Evolutionary conservation across 2,797 vertebrate species (phyloP).

Genomic region (Tarsius wallacei): DNA sequence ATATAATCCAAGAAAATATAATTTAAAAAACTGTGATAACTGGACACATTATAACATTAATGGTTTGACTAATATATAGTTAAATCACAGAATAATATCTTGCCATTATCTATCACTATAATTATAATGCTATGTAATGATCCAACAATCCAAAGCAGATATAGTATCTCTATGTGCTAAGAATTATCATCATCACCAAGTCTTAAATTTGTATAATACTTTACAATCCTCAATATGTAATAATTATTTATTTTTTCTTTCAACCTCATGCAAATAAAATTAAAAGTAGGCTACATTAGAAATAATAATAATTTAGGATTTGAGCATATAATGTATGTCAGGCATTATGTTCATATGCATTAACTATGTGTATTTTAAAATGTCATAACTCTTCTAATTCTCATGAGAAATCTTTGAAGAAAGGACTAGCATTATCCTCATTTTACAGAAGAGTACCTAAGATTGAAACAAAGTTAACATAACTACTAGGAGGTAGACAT

Average conservation of each 20-base stretch:
- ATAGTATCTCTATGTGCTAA: background rate
- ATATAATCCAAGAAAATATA: background rate
- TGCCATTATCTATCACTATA: background rate
- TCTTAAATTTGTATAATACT: conserved; percentile 22
- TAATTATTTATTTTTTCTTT: conserved; percentile 2
- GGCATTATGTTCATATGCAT: background rate
- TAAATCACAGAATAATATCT: background rate
- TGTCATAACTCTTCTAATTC: background rate
- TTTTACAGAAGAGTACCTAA: conserved; percentile 1
- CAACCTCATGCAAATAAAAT: background rate
- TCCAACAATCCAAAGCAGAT: background rate
- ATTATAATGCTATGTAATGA: background rate
- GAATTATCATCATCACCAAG: background rate
- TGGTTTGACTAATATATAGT: conserved; percentile 2
- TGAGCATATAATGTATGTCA: background rate
- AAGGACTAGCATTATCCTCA: background rate
- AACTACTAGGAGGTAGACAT: background rate
- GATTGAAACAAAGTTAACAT: background rate
- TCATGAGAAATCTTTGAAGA: background rate
- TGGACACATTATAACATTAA: background rate
- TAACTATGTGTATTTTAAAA: background rate
- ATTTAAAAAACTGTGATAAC: background rate
- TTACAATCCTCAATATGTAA: conserved; percentile 9
- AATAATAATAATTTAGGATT: conserved; percentile 11
- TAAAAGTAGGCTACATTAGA: background rate